Percentiles rank a stretch among this genome's conserved stretches.
phyloP scores from a whole-genome alignment of 2,888 invertebrate species.

The Arctia plantaginis region DNA sequence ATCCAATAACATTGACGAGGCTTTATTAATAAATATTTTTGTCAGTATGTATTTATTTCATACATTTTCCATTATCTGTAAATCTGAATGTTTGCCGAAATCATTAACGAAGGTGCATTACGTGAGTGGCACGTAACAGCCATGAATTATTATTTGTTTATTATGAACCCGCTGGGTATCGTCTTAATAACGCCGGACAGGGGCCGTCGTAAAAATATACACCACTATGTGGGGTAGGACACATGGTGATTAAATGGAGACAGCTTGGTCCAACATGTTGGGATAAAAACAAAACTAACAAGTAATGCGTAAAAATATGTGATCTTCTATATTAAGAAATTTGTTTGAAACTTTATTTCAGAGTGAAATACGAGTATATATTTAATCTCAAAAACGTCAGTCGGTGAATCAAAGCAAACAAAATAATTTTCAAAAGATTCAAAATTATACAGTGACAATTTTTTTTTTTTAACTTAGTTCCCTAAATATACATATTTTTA shows the following conservation, averaged over 20 bases:
- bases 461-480: too few species aligned
- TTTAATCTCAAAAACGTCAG: too few species aligned
- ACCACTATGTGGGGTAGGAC: constrained; percentile 16
- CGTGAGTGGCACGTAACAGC: constrained; percentile 31
- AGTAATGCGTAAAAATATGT: too few species aligned
- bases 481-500: too few species aligned
- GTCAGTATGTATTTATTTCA: background rate
- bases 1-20: too few species aligned
- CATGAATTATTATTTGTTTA: constrained; percentile 53
- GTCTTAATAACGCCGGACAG: constrained; percentile 46
- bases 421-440: too few species aligned
- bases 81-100: constrained; percentile 10
- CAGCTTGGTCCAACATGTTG: background rate
- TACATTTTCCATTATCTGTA: background rate
- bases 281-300: background rate
- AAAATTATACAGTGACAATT: too few species aligned
- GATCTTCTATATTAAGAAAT: too few species aligned
- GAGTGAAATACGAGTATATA: too few species aligned
- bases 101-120: constrained; percentile 8
- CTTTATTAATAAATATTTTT: too few species aligned
- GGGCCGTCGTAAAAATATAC: constrained; percentile 47
- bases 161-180: constrained; percentile 49
- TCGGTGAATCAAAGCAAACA: too few species aligned
- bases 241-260: constrained; percentile 8
- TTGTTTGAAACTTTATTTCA: too few species aligned